Percentiles rank a stretch among this genome's conserved stretches.
These are phyloP conservation scores for Thera britannica DNA, from an alignment of 2,888 invertebrate species.

Conservation along the genomic window DNA sequence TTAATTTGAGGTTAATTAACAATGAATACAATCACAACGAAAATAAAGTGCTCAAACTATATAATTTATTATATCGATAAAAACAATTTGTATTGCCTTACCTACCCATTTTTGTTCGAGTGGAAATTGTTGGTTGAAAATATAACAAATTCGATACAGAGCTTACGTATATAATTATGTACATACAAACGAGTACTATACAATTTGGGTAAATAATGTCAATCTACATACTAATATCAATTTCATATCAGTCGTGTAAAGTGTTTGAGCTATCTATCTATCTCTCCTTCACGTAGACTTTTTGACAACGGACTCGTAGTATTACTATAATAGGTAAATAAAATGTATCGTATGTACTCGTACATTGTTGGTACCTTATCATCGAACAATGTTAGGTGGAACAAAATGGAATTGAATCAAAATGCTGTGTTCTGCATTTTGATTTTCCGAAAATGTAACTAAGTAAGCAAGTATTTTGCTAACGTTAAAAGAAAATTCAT, in stretches of 20 bases:
- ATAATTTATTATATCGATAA: not conserved
- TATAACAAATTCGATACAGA: conserved; percentile 48
- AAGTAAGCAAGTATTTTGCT: too few relatives aligned
- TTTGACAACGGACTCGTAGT: conserved; percentile 37
- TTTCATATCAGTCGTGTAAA: conserved; percentile 77
- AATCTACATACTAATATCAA: conserved; percentile 77
- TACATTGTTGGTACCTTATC: conserved; percentile 20
- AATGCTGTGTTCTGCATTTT: conserved; percentile 13
- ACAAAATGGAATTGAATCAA: conserved; percentile 18
- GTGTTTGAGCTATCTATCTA: conserved; percentile 54
- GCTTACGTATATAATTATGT: conserved; percentile 41
- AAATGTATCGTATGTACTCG: conserved; percentile 25
- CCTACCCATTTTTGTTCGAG: conserved; percentile 37
- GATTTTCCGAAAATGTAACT: not conserved
- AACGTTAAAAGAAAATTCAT: not conserved
- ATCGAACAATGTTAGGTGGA: conserved; percentile 5
- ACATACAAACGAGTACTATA: conserved; percentile 62
- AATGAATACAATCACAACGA: not conserved
- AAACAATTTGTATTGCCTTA: not conserved
- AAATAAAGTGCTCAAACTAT: not conserved
- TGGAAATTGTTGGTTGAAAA: conserved; percentile 54
- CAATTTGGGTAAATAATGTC: conserved; percentile 74
- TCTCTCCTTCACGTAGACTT: conserved; percentile 47
- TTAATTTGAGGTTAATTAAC: too few relatives aligned
- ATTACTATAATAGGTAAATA: conserved; percentile 32